Percentiles rank a stretch among this genome's conserved stretches.
Evolutionary conservation across 2,888 invertebrate species (phyloP).

Genomic region (Leptopilina drosophilae): DNA sequence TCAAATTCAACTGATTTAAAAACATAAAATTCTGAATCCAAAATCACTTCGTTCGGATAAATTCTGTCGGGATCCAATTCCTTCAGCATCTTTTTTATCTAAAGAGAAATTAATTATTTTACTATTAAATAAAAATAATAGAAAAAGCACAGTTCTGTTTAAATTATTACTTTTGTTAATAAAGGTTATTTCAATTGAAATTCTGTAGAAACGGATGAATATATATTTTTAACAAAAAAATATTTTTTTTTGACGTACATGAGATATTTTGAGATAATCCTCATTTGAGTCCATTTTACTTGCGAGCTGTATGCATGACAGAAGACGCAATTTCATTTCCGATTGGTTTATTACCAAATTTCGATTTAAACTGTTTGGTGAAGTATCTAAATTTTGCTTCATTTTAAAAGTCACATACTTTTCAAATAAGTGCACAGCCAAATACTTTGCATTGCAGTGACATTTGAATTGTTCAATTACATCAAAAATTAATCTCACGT

Average conservation of each 20-base stretch:
- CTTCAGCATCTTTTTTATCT: slow-evolving; percentile 64
- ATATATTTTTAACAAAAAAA: background rate
- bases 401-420: slow-evolving; percentile 66
- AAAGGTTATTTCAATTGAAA: too few species aligned
- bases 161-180: too few species aligned
- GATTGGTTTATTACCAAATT: slow-evolving; percentile 57
- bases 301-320: slow-evolving; percentile 71
- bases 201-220: too few species aligned
- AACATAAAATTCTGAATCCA: slow-evolving; percentile 66
- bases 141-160: background rate
- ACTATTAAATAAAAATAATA: background rate
- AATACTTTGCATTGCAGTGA: slow-evolving; percentile 64
- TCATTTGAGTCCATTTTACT: slow-evolving; percentile 70
- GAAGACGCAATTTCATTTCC: slow-evolving; percentile 64
- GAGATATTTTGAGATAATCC: slow-evolving; percentile 58
- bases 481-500: slow-evolving; percentile 63
- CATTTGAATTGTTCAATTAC: slow-evolving; percentile 64
- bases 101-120: background rate
- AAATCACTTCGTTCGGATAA: slow-evolving; percentile 59
- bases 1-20: slow-evolving; percentile 64
- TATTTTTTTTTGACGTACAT: slow-evolving; percentile 55
- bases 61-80: slow-evolving; percentile 60
- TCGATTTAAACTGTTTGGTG: slow-evolving; percentile 30
- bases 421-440: slow-evolving; percentile 70
- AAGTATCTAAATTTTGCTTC: slow-evolving; percentile 58